Conservation (phyloP, 2,888 invertebrate genomes). For the Pediacus dermestoides region DNA sequence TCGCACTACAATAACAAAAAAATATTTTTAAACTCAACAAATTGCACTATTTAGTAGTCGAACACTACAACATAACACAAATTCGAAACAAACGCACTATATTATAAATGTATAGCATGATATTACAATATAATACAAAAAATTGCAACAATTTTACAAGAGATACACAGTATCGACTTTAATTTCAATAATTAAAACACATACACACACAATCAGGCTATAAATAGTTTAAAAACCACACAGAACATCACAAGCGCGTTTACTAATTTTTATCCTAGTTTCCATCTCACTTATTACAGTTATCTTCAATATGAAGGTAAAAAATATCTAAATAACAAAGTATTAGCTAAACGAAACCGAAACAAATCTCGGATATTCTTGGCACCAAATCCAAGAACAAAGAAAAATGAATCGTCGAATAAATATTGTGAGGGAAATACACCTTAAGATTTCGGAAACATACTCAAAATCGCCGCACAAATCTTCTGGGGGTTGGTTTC, state of each 20-base stretch:
- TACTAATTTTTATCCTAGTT: slow-evolving; percentile 24
- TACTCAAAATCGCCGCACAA: slow-evolving; percentile 78
- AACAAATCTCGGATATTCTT: background rate
- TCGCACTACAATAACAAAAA: slow-evolving; percentile 21
- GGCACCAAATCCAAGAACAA: background rate
- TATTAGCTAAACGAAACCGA: slow-evolving; percentile 1
- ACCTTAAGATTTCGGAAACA: slow-evolving; percentile 59
- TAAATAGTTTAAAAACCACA: slow-evolving; percentile 25
- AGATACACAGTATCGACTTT: slow-evolving; percentile 53
- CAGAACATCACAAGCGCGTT: slow-evolving; percentile 23
- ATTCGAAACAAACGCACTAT: slow-evolving; percentile 4
- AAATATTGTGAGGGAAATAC: no score
- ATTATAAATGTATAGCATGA: slow-evolving; percentile 9
- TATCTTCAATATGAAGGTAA: slow-evolving; percentile 45
- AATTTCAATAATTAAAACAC: slow-evolving; percentile 19
- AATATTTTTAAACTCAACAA: slow-evolving; percentile 20
- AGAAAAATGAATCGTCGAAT: background rate
- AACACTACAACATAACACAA: slow-evolving; percentile 1
- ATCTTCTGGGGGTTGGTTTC: slow-evolving; percentile 87
- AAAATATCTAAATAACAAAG: background rate
- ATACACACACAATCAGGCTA: background rate
- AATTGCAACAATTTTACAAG: slow-evolving; percentile 52
- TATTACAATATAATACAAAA: slow-evolving; percentile 35
- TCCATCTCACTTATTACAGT: slow-evolving; percentile 19
- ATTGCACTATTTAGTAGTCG: no score